Evolutionary conservation across 2,797 vertebrate species (phyloP).

Genomic region (Molossus alvarezi): DNA sequence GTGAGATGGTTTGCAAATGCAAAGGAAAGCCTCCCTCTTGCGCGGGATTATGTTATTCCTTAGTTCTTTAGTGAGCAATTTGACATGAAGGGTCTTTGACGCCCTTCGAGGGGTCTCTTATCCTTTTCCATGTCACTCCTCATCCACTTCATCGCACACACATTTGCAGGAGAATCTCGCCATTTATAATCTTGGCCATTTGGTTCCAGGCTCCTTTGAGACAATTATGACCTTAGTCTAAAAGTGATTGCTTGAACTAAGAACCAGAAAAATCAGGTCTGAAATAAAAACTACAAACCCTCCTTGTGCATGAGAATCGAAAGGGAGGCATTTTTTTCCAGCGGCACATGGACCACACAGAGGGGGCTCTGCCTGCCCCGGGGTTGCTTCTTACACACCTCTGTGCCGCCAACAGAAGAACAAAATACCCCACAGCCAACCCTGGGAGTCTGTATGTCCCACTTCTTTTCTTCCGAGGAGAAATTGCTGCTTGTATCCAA

Average conservation of each 20-base stretch:
- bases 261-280: constrained; percentile 27
- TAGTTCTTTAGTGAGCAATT: constrained; percentile 25
- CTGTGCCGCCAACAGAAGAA: background rate
- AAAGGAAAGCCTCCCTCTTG: background rate
- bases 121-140: constrained; percentile 13
- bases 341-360: background rate
- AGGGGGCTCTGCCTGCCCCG: background rate
- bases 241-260: background rate
- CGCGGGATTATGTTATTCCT: constrained; percentile 4
- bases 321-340: constrained; percentile 31
- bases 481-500: rapidly evolving
- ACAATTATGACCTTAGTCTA: background rate
- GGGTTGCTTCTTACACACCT: background rate
- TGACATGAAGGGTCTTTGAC: background rate
- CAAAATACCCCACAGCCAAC: background rate
- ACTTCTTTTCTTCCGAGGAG: background rate
- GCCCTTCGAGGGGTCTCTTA: constrained; percentile 26
- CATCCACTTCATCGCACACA: background rate
- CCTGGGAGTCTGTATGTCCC: background rate
- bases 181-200: constrained; percentile 23
- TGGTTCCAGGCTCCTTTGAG: background rate
- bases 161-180: constrained; percentile 1
- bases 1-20: background rate
- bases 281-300: background rate
- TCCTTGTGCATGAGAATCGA: background rate